Conservation (phyloP, 37 sponge, comb jelly and placozoan genomes). For the Ianthella basta region DNA sequence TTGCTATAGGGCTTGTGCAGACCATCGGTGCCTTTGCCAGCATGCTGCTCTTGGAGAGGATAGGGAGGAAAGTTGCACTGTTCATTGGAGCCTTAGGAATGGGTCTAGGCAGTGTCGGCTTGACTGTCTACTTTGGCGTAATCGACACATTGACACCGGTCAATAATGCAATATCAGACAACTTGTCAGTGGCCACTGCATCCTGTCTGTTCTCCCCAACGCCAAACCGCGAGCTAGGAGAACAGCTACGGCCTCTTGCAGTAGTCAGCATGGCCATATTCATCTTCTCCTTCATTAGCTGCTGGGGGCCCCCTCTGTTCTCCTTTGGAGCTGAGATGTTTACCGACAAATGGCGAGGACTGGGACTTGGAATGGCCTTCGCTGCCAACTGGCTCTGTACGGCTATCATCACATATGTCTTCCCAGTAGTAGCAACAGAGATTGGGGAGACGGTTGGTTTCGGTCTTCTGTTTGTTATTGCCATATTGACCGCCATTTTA, state of each 20-base stretch:
- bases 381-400: conserved; percentile 2
- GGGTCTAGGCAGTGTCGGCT: background rate
- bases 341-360: background rate
- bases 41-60: background rate
- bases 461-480: background rate
- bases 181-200: no score
- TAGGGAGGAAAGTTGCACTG: background rate
- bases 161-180: no score
- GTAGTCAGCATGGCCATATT: conserved; percentile 3
- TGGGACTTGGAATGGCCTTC: background rate
- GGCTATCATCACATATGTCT: background rate
- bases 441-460: background rate
- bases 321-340: conserved; percentile 11
- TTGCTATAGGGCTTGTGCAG: background rate
- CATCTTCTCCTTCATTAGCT: background rate
- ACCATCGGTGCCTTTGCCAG: background rate
- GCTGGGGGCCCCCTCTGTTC: background rate
- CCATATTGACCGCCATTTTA: background rate
- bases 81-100: conserved; percentile 8
- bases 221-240: background rate
- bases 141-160: no score
- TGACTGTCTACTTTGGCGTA: background rate
- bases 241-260: background rate
- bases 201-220: no score
- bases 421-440: background rate